Evolutionary conservation across 2,888 invertebrate species (phyloP), one percentile per base, ranked within the genome.

Genomic region (Hemicrepidius hirtus): DNA sequence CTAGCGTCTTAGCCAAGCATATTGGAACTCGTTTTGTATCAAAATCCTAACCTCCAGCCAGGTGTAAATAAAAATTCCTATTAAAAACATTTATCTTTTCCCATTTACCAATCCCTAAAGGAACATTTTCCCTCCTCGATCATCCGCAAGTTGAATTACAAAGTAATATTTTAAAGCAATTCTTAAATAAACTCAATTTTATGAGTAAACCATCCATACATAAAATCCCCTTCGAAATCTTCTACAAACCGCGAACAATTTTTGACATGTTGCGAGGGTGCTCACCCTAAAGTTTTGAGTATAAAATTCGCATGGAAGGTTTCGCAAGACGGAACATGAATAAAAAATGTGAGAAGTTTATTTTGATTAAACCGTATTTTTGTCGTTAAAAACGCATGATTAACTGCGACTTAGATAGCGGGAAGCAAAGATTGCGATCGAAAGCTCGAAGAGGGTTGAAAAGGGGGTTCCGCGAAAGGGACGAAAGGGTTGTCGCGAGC

Each of bases 181-280:
- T 68, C 57, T 68, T 68, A 68, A 68, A 69, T 73, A 73, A 69
- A 73, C 73, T 73, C 64, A 37, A 73, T 69, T 67, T 68, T 49
- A 68, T 65, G 65, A 68, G 28, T 66, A 44, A 64, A 68, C 72
- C 46, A 53, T 60, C 44, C 65, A 24, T 40, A n/a, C 13, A 44
- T 41, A 44, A 73, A 73, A 69, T 73, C 85, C 85, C 85, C 84
- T 82, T 82, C 85, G 85, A 85, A 85, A 85, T 83, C 82, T 80
- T 79, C 81, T 81, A 84, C 84, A 86, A 85, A 85, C 85, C 84
- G 85, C 85, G 84, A 84, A 85, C 84, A 82, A 84, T 85, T 85
- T 85, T 82, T 85, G 86, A 86, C 85, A 80, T 83, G 82, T 78
- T 18, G 77, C 73, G 76, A 79, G 81, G 84, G 83, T 69, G 76